Conservation (phyloP, 1,140 invertebrate genomes). For the Drosophila tani region DNA sequence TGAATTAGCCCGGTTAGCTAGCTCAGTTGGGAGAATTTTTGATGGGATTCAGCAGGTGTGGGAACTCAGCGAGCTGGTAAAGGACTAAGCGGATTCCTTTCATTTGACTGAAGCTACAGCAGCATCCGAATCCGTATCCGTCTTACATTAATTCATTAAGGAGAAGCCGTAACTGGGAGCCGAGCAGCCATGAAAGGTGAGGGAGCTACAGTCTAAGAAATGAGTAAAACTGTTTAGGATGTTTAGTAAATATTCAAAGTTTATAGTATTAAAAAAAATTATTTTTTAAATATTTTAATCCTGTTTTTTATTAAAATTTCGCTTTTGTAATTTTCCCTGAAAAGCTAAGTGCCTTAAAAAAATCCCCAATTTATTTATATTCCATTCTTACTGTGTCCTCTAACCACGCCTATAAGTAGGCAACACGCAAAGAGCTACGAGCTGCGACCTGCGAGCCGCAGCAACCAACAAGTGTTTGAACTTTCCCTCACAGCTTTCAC, state of each 20-base stretch:
- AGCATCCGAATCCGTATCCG: slow-evolving; percentile 8
- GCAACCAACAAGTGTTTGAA: slow-evolving; percentile 77
- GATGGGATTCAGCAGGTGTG: slow-evolving; percentile 19
- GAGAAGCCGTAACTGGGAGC: slow-evolving; percentile 8
- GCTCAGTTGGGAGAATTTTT: background rate
- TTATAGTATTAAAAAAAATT: no score
- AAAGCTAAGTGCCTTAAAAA: background rate
- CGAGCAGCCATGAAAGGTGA: slow-evolving; percentile 22
- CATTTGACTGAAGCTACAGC: background rate
- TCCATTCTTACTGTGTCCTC: slow-evolving; percentile 3
- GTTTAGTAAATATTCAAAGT: no score
- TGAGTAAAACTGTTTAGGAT: no score
- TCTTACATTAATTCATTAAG: slow-evolving; percentile 67
- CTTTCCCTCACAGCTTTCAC: slow-evolving; percentile 52
- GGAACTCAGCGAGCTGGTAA: background rate
- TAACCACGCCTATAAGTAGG: slow-evolving; percentile 25
- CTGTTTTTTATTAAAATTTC: no score
- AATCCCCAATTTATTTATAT: background rate
- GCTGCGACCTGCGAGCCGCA: slow-evolving; percentile 9
- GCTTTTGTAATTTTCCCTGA: background rate
- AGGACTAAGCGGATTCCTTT: slow-evolving; percentile 25
- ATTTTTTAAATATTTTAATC: no score
- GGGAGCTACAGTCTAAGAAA: slow-evolving; percentile 3
- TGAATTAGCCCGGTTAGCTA: slow-evolving; percentile 32
- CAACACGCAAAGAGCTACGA: slow-evolving; percentile 29